phyloP scores from a whole-genome alignment of 1,140 invertebrate genomes.

The Asbolus verrucosus region DNA sequence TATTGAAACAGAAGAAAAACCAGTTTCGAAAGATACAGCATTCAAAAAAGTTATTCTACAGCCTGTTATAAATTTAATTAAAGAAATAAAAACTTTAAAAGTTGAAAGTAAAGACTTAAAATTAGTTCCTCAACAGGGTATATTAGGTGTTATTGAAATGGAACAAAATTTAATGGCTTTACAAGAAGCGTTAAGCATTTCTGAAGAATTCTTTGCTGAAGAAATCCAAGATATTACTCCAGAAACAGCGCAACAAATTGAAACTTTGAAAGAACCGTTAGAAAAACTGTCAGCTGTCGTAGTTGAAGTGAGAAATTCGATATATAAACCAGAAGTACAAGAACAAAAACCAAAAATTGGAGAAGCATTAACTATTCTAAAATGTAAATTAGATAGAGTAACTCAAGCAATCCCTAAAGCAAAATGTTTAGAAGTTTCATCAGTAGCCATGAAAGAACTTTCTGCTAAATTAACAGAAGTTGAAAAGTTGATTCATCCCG shows the following conservation, averaged over 20 bases:
- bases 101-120: neutral
- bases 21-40: neutral
- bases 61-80: neutral
- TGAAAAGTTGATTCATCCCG: neutral
- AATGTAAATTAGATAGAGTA: conserved; percentile 23
- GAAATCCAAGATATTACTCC: neutral
- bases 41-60: neutral
- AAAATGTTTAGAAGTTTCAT: neutral
- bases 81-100: neutral
- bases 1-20: neutral
- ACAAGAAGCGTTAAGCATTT: conserved; percentile 7
- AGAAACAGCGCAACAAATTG: neutral
- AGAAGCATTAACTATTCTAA: neutral
- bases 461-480: conserved; percentile 15
- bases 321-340: conserved; percentile 12
- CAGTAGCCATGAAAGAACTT: conserved; percentile 18
- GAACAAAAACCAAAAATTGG: conserved; percentile 25
- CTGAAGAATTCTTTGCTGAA: neutral
- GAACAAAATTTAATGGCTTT: conserved; percentile 15
- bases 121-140: neutral
- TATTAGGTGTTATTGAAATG: conserved; percentile 7
- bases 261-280: conserved; percentile 12
- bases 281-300: conserved; percentile 7
- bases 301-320: neutral
- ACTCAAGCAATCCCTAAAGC: neutral